Evolutionary conservation across 2,113 vertebrate genomes (phyloP).

Genomic region (Actinemys pallida): DNA sequence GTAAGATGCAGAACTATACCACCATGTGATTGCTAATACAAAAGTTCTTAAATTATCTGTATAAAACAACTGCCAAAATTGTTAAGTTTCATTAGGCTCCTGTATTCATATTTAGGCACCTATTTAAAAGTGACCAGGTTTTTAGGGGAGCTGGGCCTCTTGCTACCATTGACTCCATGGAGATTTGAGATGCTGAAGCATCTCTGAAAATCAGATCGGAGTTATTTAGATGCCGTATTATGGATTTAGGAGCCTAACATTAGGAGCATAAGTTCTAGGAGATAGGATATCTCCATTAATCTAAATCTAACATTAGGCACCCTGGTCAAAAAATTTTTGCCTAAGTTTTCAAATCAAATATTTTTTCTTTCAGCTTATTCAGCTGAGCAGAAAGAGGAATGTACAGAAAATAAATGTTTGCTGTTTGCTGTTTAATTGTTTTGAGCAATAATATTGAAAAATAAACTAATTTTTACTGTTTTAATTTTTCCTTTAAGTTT

Average conservation of each 20-base stretch:
- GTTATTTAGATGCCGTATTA: fast-evolving
- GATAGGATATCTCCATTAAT: too few species aligned
- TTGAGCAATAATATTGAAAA: constrained; percentile 11
- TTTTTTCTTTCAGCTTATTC: constrained; percentile 18
- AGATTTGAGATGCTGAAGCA: not conserved
- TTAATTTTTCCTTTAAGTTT: constrained; percentile 81
- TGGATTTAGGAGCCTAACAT: not conserved
- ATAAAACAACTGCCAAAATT: not conserved
- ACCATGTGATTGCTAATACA: not conserved
- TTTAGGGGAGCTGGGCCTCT: not conserved
- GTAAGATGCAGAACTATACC: not conserved
- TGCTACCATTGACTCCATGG: not conserved
- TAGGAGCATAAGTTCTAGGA: not conserved
- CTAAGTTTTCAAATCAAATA: not conserved
- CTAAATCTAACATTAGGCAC: not conserved
- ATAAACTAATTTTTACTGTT: constrained; percentile 30
- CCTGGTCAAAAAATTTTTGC: not conserved
- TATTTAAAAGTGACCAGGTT: not conserved
- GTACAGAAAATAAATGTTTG: not conserved
- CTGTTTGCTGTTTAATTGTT: not conserved
- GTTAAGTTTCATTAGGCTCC: not conserved
- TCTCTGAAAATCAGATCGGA: not conserved
- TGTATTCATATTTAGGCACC: not conserved
- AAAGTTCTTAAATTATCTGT: not conserved
- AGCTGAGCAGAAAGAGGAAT: not conserved